Evolutionary conservation across 1,140 invertebrate species (phyloP).

Genomic region (Micrasema longulum): DNA sequence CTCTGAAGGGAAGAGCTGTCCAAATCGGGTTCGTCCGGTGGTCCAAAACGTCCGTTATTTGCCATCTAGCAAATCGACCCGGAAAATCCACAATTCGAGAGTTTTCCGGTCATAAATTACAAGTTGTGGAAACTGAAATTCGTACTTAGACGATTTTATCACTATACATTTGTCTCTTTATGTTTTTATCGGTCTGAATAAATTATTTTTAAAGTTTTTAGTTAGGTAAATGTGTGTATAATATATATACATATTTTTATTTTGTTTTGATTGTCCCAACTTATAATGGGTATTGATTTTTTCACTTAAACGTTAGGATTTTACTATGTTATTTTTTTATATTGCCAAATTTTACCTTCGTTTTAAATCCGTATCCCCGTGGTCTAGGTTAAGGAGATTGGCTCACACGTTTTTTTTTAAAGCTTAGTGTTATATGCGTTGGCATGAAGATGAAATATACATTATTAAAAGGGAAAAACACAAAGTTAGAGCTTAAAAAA

Average conservation of each 20-base stretch:
- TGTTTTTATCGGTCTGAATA: too few species aligned
- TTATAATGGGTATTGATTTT: slow-evolving; percentile 10
- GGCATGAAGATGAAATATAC: too few species aligned
- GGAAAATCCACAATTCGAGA: slow-evolving; percentile 17
- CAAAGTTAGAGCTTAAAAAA: not conserved
- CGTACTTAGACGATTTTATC: not conserved
- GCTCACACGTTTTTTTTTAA: too few species aligned
- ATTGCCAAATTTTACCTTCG: too few species aligned
- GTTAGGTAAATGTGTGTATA: too few species aligned
- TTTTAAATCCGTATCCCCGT: too few species aligned
- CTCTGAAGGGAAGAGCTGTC: slow-evolving; percentile 69
- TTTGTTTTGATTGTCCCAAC: slow-evolving; percentile 4
- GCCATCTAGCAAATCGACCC: slow-evolving; percentile 44
- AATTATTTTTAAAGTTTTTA: too few species aligned
- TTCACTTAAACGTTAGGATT: slow-evolving; percentile 16
- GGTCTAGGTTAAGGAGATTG: too few species aligned
- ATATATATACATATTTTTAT: too few species aligned
- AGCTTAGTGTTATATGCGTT: too few species aligned
- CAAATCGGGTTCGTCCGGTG: slow-evolving; percentile 57
- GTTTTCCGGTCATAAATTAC: not conserved
- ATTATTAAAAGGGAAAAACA: too few species aligned
- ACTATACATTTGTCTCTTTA: too few species aligned
- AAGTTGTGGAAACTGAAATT: not conserved
- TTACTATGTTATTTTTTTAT: not conserved
- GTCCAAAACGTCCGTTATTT: slow-evolving; percentile 35